A percentile compares a stretch with the other conserved stretches of the same genome.
phyloP scores from a whole-genome alignment of 2,888 invertebrate species.

The Romanomermis culicivorax region DNA sequence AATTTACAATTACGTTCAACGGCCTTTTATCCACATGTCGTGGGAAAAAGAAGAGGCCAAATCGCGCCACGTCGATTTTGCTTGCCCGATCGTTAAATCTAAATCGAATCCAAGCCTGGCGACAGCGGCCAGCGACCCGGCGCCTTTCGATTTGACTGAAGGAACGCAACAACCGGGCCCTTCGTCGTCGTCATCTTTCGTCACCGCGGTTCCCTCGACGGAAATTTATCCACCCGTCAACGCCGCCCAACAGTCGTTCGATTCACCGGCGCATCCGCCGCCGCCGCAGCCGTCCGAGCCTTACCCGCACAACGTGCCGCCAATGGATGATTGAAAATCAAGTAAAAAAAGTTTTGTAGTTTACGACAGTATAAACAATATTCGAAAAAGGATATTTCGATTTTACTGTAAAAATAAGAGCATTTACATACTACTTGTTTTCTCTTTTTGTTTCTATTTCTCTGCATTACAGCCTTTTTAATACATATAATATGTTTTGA shows the following conservation, averaged over 20 bases:
- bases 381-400: no score
- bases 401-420: no score
- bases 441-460: no score
- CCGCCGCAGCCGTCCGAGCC: conserved; percentile 12
- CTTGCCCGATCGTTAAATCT: conserved; percentile 28
- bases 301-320: conserved; percentile 11
- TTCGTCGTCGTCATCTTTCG: neutral
- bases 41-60: conserved; percentile 99
- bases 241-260: neutral
- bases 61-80: conserved; percentile 82
- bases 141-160: neutral
- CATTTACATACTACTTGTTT: no score
- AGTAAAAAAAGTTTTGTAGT: neutral
- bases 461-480: no score
- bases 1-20: conserved; percentile 96
- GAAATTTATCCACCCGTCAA: neutral
- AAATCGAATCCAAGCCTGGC: conserved; percentile 28
- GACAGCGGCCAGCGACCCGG: conserved; percentile 30
- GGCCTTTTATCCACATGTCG: conserved; percentile 95
- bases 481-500: no score
- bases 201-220: neutral
- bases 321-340: conserved; percentile 5
- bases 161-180: neutral
- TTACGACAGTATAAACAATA: no score
- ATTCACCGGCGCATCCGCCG: conserved; percentile 1